A percentile compares a stretch with the other conserved stretches of the same genome.
These are phyloP conservation scores for Enteromius anoplus DNA, from an alignment of 2,797 vertebrate genomes.

Conservation along the genomic window DNA sequence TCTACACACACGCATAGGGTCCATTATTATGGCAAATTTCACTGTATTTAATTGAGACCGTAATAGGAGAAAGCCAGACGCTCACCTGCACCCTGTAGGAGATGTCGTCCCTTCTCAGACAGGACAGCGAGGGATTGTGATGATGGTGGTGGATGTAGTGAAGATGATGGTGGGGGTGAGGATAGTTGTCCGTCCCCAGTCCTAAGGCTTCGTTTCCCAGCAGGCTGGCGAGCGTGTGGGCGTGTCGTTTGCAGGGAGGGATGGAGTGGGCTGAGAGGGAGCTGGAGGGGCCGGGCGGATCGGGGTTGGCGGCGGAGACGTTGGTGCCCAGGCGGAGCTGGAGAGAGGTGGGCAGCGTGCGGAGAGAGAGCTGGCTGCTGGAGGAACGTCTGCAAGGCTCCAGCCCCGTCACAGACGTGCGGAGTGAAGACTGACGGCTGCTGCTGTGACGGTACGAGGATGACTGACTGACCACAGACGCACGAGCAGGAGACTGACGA, in stretches of 20 bases:
- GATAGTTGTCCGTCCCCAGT: constrained; percentile 67
- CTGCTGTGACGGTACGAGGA: constrained; percentile 95
- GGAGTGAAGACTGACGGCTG: constrained; percentile 93
- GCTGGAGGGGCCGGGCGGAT: constrained; percentile 85
- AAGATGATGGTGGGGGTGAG: constrained; percentile 77
- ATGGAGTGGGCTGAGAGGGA: constrained; percentile 97
- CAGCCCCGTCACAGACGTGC: constrained; percentile 90
- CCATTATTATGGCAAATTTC: background rate
- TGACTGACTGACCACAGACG: constrained; percentile 92
- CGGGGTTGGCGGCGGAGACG: constrained; percentile 76
- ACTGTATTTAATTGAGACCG: background rate
- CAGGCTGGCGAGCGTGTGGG: constrained; percentile 84
- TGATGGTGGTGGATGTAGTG: constrained; percentile 73
- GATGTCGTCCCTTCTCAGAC: constrained; percentile 89
- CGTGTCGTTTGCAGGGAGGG: constrained; percentile 92
- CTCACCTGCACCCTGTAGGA: constrained; percentile 96
- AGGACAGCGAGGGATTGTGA: constrained; percentile 76
- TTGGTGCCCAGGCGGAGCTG: constrained; percentile 89
- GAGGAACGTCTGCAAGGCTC: constrained; percentile 95
- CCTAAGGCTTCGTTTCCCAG: constrained; percentile 85
- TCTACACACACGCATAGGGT: constrained; percentile 65
- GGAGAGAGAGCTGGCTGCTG: constrained; percentile 95
- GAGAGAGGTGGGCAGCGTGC: constrained; percentile 91
- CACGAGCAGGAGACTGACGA: constrained; percentile 93
- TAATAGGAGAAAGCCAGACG: background rate